These are phyloP conservation scores for Ichneumoninae sp. DNA, from an alignment of 2,888 invertebrate genomes.

Conservation along the genomic window DNA sequence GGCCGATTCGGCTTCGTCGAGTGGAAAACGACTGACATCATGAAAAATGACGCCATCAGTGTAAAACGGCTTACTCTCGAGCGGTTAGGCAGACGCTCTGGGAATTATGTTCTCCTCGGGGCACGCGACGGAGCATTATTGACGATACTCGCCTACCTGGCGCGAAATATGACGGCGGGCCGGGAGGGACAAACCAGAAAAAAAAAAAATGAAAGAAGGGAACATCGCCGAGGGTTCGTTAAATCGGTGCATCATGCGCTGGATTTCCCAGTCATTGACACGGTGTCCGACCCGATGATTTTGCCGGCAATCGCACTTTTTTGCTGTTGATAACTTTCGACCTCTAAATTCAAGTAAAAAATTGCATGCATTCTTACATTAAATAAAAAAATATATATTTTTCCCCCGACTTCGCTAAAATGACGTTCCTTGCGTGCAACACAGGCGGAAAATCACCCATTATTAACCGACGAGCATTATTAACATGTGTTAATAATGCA, in stretches of 20 bases:
- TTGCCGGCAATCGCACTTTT: no score
- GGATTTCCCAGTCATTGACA: no score
- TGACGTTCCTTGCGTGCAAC: no score
- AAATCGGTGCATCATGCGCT: slow-evolving; percentile 18
- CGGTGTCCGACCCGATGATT: no score
- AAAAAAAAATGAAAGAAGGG: not conserved
- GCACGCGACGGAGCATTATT: slow-evolving; percentile 31
- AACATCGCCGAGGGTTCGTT: slow-evolving; percentile 2
- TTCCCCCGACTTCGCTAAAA: no score
- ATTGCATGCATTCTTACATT: no score
- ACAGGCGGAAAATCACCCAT: no score
- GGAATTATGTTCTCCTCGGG: slow-evolving; percentile 54
- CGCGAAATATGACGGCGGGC: slow-evolving; percentile 33
- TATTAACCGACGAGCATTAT: no score
- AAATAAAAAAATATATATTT: no score
- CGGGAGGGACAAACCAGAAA: slow-evolving; percentile 1
- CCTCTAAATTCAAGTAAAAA: no score
- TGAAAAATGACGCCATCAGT: slow-evolving; percentile 75
- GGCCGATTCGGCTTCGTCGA: slow-evolving; percentile 70
- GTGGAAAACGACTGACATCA: slow-evolving; percentile 77
- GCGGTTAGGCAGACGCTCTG: slow-evolving; percentile 68
- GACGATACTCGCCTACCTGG: slow-evolving; percentile 47
- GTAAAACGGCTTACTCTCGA: slow-evolving; percentile 70
- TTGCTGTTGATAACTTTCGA: no score
- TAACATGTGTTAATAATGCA: no score